Base-by-base conservation (phyloP, 2,888 invertebrate genomes). In the Corbicula japonica region DNA sequence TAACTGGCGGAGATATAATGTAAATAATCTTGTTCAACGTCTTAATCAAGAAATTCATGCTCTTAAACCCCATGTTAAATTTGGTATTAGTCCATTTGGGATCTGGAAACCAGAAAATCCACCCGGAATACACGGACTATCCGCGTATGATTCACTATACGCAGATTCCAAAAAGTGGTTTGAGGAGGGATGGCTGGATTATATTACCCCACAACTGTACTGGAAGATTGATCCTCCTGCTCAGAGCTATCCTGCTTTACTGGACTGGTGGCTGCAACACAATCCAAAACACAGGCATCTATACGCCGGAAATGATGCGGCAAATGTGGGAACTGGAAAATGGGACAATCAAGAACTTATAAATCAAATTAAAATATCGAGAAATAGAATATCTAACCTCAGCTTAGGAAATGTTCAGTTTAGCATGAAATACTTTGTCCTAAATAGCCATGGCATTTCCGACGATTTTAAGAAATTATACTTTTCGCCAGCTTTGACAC, bases 1-100 rank as follows among this genome's bases (percentile, higher is more conserved):
- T 44, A 88, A 91, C 68, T 92, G 92, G 92, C 75, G 92, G 26
- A 77, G 91, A 34, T 76, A 88, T n/a, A 92, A 90, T 79, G 89
- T 92, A 5, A 87, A 92, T 66, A 72, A 38, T 10, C 75, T 92
- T 26, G 79, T 92, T 2, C 75, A 86, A 35, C 60, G 84, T 10
- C 62, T 91, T 21, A 87, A 87, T 34, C 74, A 58, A 23, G 76
- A 80, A 50, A 84, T 88, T 30, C 88, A 89, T 62, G 28, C 65
- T n/a, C 62, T 74, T 0, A 87, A 88, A 46, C 80, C 87, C 0
- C 71, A 79, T 63, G 87, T 91, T 1, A 89, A 89, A 68, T 90
- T 91, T 63, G 91, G 91, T 6, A 86, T 92, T 46, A 91, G 91
- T 76, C 92, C 92, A 6, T 92, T 92, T 72, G 92, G 92, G 2